These are phyloP conservation scores for Myocastor coypus DNA, from an alignment of 2,113 vertebrate species.

Conservation along the genomic window DNA sequence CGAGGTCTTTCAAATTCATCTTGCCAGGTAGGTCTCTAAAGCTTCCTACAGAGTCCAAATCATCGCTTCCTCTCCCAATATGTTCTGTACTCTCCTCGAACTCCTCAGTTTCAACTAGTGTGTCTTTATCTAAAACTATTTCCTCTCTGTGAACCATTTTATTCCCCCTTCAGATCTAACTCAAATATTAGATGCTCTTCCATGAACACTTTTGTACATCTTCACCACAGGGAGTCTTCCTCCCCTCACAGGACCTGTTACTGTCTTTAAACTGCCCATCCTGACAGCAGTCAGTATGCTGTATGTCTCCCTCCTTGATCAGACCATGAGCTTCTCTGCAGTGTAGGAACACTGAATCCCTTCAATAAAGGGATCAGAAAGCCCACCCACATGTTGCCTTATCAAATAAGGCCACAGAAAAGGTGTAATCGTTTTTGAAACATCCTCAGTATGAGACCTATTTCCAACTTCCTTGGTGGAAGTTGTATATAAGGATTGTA, in stretches of 20 bases:
- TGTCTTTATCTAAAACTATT: not conserved
- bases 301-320: not conserved
- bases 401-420: not conserved
- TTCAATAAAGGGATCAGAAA: not conserved
- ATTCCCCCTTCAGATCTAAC: not conserved
- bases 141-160: not conserved
- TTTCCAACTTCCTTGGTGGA: not conserved
- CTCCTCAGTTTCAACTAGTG: not conserved
- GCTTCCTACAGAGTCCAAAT: not conserved
- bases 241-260: not conserved
- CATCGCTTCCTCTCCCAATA: not conserved
- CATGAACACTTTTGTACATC: not conserved
- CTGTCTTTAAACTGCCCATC: not conserved
- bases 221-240: not conserved
- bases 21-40: not conserved
- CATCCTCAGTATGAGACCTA: not conserved
- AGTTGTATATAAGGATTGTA: not conserved
- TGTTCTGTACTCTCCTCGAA: not conserved
- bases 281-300: fast-evolving
- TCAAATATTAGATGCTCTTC: not conserved
- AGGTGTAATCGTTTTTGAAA: not conserved
- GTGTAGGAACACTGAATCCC: too few relatives aligned
- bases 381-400: not conserved
- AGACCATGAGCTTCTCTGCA: not conserved
- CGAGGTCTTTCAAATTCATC: not conserved